A percentile compares a stretch with the other conserved stretches of the same genome.
Conservation (phyloP, 2,797 vertebrate species). For the Pseudomugil gertrudae region DNA sequence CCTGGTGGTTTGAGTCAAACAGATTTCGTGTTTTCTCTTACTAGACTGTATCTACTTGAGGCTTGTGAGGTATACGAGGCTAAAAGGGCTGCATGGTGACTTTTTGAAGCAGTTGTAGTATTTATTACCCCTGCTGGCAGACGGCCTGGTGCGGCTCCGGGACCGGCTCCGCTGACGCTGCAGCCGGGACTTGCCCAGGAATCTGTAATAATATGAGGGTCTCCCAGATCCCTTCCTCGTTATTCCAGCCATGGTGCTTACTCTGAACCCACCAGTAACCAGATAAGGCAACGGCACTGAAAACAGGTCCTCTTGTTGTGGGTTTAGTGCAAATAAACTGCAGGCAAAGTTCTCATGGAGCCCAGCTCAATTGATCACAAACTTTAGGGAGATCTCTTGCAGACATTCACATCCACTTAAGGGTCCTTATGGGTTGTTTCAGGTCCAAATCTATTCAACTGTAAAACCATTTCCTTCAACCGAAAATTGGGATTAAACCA, state of each 20-base stretch:
- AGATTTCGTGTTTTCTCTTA: neutral
- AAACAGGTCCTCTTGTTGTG: constrained; percentile 35
- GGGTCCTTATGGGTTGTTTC: constrained; percentile 31
- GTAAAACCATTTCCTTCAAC: constrained; percentile 32
- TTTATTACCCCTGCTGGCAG: constrained; percentile 88
- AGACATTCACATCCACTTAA: constrained; percentile 25
- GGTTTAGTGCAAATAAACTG: constrained; percentile 36
- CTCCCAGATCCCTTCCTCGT: constrained; percentile 93
- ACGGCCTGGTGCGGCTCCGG: constrained; percentile 90
- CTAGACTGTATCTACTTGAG: neutral
- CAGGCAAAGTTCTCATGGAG: constrained; percentile 30
- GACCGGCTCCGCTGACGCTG: constrained; percentile 97
- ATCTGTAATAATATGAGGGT: constrained; percentile 96
- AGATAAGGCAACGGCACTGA: constrained; percentile 8
- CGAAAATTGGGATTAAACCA: constrained; percentile 35
- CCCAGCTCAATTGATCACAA: constrained; percentile 18
- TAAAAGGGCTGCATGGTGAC: constrained; percentile 24
- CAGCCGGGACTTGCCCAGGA: constrained; percentile 93
- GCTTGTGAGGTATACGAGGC: neutral
- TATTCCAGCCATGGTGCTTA: constrained; percentile 89
- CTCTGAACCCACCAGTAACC: constrained; percentile 10
- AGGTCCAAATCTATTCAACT: constrained; percentile 36
- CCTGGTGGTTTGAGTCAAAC: constrained; percentile 3
- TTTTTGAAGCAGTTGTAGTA: constrained; percentile 32
- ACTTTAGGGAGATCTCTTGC: constrained; percentile 30